Base-by-base conservation (phyloP, 2,888 invertebrate genomes). In the Erebia ligea region DNA sequence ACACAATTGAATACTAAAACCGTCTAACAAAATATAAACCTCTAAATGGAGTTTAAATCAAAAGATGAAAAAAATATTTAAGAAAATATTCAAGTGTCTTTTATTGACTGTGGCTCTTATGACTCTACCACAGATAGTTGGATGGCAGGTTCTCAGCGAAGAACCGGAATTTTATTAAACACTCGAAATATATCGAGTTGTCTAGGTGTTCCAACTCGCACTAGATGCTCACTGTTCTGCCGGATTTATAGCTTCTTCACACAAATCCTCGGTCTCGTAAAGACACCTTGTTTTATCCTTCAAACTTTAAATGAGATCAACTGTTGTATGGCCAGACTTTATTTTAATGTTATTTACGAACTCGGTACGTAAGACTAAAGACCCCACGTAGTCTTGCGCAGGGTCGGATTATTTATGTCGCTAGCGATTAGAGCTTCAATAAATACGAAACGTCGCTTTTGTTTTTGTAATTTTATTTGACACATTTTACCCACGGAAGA, bases 271-370 rank as follows among this genome's bases (percentile, higher is more conserved):
- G 85, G 80, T 81, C 81, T 80, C 69, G 80, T 76, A 72, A 65
- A 78, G 81, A 84, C 86, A 87, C 87, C 87, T 88, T 84, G 80
- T 80, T 73, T 74, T 73, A 76, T 86, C 82, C 84, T 80, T 80
- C 79, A 71, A 77, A 77, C 72, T 77, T 76, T 73, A 67, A 77
- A 78, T 70, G 72, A 77, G 77, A 76, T 77, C 74, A 77, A 63
- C 58, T 70, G 70, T 64, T 25, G 34, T 61, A 67, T 48, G 68
- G 67, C 21, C 50, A 11, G 68, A 59, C 66, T 73, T 69, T 48
- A 19, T 62, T 62, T 61, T 62, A 62, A 62, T 48, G 62, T 45
- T 73, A 64, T 68, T 74, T 75, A 73, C 68, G 65, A 69, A 64
- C 61, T 69, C 67, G 67, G 58, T 40, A 21, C 50, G 52, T 54